Percentiles rank a stretch among this genome's conserved stretches.
These are phyloP conservation scores for Rhamphomyia laevipes DNA, from an alignment of 2,888 invertebrate species.

Conservation along the genomic window DNA sequence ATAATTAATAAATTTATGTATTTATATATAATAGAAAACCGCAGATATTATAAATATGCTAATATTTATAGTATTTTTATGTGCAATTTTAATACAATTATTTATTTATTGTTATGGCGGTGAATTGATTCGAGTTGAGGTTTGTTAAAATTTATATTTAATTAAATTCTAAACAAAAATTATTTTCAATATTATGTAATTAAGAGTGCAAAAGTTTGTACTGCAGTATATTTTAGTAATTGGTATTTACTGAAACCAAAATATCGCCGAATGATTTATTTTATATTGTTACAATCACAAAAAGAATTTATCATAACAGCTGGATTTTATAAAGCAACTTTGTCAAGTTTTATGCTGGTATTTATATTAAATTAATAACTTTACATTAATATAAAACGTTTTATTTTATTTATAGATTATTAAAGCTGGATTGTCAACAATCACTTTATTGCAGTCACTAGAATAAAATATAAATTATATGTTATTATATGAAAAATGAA, in stretches of 20 bases:
- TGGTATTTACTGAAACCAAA: conserved; percentile 4
- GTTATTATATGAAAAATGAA: too few relatives aligned
- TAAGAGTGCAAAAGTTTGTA: background rate
- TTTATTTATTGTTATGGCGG: conserved; percentile 6
- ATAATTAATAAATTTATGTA: background rate
- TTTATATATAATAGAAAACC: too few relatives aligned
- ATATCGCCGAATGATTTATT: background rate
- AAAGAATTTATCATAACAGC: conserved; percentile 1
- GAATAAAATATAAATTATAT: background rate
- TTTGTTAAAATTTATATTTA: too few relatives aligned
- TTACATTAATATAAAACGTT: too few relatives aligned
- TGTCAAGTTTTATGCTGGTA: conserved; percentile 4
- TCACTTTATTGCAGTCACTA: conserved; percentile 5
- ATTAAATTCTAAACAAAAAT: conserved; percentile 1
- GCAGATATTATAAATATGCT: background rate
- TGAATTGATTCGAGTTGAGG: background rate
- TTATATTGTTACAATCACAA: conserved; percentile 4
- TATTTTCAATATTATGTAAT: too few relatives aligned
- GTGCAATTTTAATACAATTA: conserved; percentile 1
- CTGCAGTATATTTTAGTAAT: background rate
- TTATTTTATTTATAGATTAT: conserved; percentile 1
- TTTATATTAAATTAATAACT: background rate
- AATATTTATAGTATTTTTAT: background rate
- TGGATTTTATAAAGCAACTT: conserved; percentile 5
- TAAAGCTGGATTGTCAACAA: conserved; percentile 5